Evolutionary conservation across 2,888 invertebrate genomes (phyloP).

Genomic region (Tetanocera ferruginea): DNA sequence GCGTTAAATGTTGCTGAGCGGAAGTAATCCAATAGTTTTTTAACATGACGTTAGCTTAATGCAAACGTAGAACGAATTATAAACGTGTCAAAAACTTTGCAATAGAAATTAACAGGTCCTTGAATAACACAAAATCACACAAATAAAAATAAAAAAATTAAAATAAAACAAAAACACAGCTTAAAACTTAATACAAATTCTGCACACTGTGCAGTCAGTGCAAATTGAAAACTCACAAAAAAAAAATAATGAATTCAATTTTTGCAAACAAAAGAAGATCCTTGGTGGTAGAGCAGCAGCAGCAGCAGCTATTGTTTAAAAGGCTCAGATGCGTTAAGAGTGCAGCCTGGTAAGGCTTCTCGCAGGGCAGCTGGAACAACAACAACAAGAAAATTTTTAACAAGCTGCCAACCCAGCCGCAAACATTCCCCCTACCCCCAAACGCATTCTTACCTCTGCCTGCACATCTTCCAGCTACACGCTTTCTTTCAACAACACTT

Average conservation of each 20-base stretch:
- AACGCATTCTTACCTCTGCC: neutral
- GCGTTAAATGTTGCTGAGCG: neutral
- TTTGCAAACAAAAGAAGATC: neutral
- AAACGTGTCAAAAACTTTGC: slow-evolving; percentile 9
- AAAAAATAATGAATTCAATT: slow-evolving; percentile 3
- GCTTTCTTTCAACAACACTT: neutral
- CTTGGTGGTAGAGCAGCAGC: neutral
- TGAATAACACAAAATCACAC: neutral
- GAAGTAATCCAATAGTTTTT: neutral
- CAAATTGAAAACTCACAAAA: neutral
- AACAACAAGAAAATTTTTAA: neutral
- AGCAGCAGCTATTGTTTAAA: neutral
- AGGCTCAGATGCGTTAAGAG: neutral
- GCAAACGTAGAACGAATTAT: neutral
- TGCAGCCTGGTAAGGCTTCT: neutral
- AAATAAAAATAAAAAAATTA: too few relatives aligned
- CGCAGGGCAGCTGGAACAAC: neutral
- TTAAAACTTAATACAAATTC: too few relatives aligned
- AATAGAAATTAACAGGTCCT: too few relatives aligned
- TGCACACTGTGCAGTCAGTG: neutral
- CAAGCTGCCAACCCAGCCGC: neutral
- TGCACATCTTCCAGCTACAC: neutral
- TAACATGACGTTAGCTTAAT: slow-evolving; percentile 15
- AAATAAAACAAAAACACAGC: too few relatives aligned
- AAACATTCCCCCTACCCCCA: neutral